Evolutionary conservation across 2,888 invertebrate species (phyloP).

Genomic region (Sminthurides aquaticus): DNA sequence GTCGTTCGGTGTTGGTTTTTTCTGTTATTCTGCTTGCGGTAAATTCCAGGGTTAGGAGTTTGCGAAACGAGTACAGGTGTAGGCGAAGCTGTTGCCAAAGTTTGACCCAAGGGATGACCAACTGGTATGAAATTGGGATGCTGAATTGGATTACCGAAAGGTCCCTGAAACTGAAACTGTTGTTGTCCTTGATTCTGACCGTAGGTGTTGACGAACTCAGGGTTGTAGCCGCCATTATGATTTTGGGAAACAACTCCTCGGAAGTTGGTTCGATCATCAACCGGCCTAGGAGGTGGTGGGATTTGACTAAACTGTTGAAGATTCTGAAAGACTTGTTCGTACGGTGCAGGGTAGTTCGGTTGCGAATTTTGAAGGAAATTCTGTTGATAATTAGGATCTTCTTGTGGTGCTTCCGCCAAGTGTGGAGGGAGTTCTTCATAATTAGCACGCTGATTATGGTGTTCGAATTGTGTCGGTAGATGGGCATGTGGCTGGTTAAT

Average conservation of each 20-base stretch:
- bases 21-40: background rate
- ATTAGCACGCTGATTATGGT: background rate
- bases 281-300: slow-evolving; percentile 5
- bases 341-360: slow-evolving; percentile 7
- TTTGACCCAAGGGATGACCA: slow-evolving; percentile 5
- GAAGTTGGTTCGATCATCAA: slow-evolving; percentile 7
- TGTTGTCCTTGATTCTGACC: background rate
- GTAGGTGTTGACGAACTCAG: slow-evolving; percentile 28
- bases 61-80: background rate
- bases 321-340: slow-evolving; percentile 8
- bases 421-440: slow-evolving; percentile 17
- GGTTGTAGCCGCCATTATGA: slow-evolving; percentile 29
- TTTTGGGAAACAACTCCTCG: slow-evolving; percentile 22
- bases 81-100: slow-evolving; percentile 8
- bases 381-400: background rate
- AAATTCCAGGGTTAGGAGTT: background rate
- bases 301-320: slow-evolving; percentile 13
- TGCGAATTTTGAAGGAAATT: background rate
- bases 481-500: background rate
- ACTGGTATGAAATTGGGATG: slow-evolving; percentile 3
- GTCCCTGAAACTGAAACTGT: background rate
- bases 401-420: slow-evolving; percentile 14
- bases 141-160: background rate
- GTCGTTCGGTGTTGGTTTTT: background rate
- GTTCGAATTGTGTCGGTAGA: background rate